Conservation (phyloP, 2,888 invertebrate genomes). For the Drosophila fungiperda region DNA sequence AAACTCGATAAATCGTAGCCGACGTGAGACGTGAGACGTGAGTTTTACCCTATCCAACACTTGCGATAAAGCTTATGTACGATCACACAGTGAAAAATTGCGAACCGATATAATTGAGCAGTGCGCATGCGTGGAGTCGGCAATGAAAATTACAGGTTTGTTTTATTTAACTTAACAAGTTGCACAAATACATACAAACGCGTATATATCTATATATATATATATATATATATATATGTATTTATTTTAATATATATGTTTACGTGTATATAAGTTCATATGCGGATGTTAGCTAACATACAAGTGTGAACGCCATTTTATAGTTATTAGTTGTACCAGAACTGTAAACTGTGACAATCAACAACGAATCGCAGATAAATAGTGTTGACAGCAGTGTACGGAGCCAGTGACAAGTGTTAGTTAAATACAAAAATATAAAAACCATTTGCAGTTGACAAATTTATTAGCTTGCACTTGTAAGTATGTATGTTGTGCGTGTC, state of each 20-base stretch:
- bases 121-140: slow-evolving; percentile 59
- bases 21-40: background rate
- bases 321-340: slow-evolving; percentile 15
- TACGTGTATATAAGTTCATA: background rate
- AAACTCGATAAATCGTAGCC: background rate
- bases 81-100: slow-evolving; percentile 57
- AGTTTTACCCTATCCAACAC: slow-evolving; percentile 32
- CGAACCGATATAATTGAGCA: slow-evolving; percentile 47
- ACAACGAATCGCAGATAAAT: background rate
- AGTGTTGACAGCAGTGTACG: slow-evolving; percentile 8
- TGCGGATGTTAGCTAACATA: slow-evolving; percentile 12
- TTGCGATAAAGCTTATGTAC: slow-evolving; percentile 45
- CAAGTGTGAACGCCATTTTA: slow-evolving; percentile 47
- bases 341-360: slow-evolving; percentile 8
- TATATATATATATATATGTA: background rate
- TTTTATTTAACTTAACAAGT: slow-evolving; percentile 33
- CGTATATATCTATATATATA: background rate
- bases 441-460: slow-evolving; percentile 31
- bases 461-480: slow-evolving; percentile 8
- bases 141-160: slow-evolving; percentile 61
- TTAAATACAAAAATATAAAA: background rate
- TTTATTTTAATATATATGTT: background rate
- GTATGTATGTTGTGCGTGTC: slow-evolving; percentile 11
- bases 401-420: slow-evolving; percentile 11
- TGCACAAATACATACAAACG: background rate